phyloP scores from a whole-genome alignment of 2,797 vertebrate species.

The Delichon dasypus region DNA sequence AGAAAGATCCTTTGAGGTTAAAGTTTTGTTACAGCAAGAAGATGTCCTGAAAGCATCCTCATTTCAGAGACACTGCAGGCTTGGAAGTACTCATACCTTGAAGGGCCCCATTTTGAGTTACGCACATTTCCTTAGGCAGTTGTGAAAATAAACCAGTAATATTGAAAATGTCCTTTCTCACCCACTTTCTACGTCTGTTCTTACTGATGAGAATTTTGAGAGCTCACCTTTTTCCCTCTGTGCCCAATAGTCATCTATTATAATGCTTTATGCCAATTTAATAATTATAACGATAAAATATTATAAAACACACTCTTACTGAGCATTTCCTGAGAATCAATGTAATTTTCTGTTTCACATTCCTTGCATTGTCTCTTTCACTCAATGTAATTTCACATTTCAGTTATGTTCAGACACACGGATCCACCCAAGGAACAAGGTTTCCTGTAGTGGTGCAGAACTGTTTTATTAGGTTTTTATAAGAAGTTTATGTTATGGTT shows the following conservation, averaged over 20 bases:
- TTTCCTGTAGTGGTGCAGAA: too few species aligned
- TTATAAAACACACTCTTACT: background rate
- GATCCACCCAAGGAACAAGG: background rate
- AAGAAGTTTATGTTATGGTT: too few species aligned
- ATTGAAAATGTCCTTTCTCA: background rate
- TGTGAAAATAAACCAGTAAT: background rate
- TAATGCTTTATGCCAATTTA: background rate
- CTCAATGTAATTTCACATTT: background rate
- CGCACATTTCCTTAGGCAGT: background rate
- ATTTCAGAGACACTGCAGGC: background rate
- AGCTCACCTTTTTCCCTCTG: background rate
- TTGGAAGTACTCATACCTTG: background rate
- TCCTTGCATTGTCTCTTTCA: background rate
- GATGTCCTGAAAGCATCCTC: background rate
- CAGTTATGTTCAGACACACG: accelerated
- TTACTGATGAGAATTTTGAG: background rate
- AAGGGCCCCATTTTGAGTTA: background rate
- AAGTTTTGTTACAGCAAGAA: background rate
- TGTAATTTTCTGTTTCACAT: background rate
- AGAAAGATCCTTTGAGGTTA: constrained; percentile 26
- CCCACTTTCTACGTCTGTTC: background rate
- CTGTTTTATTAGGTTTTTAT: too few species aligned
- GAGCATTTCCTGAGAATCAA: background rate
- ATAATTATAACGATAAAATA: background rate
- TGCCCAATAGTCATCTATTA: background rate